Conservation (phyloP, 2,888 invertebrate genomes). For the Drosophila subquinaria region DNA sequence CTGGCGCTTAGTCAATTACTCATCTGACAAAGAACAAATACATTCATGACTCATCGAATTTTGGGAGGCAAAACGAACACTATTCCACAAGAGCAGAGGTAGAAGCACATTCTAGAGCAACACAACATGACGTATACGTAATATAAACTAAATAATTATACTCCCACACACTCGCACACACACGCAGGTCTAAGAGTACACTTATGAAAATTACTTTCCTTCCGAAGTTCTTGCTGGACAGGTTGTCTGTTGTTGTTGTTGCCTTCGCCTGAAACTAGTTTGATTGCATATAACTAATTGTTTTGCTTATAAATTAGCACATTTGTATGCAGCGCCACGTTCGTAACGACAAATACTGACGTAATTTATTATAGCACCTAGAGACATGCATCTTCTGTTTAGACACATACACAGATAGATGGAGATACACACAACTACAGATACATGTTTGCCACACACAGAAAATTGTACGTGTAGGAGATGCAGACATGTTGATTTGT, state of each 20-base stretch:
- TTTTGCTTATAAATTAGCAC: slow-evolving; percentile 80
- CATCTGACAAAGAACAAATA: slow-evolving; percentile 9
- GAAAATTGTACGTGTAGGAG: background rate
- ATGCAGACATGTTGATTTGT: slow-evolving; percentile 17
- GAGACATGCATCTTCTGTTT: slow-evolving; percentile 47
- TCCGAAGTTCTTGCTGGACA: slow-evolving; percentile 1
- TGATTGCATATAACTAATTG: slow-evolving; percentile 76
- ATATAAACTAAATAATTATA: slow-evolving; percentile 68
- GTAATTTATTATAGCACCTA: slow-evolving; percentile 68
- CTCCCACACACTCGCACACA: slow-evolving; percentile 4
- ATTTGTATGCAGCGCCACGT: slow-evolving; percentile 72
- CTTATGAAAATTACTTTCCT: slow-evolving; percentile 77
- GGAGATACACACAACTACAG: background rate
- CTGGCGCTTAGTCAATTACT: slow-evolving; percentile 14
- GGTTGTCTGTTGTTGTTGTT: slow-evolving; percentile 21
- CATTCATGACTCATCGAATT: slow-evolving; percentile 44
- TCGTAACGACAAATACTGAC: slow-evolving; percentile 58
- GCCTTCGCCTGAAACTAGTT: slow-evolving; percentile 49
- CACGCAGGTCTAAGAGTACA: slow-evolving; percentile 8
- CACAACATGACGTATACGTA: slow-evolving; percentile 70
- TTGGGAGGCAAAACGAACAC: slow-evolving; percentile 5
- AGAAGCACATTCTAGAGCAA: slow-evolving; percentile 8
- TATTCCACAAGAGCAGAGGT: background rate
- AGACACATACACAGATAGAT: slow-evolving; percentile 5
- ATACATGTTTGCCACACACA: background rate